These are phyloP conservation scores for Halocynthia aurantium DNA, from an alignment of 23 tunicate species.

Conservation along the genomic window DNA sequence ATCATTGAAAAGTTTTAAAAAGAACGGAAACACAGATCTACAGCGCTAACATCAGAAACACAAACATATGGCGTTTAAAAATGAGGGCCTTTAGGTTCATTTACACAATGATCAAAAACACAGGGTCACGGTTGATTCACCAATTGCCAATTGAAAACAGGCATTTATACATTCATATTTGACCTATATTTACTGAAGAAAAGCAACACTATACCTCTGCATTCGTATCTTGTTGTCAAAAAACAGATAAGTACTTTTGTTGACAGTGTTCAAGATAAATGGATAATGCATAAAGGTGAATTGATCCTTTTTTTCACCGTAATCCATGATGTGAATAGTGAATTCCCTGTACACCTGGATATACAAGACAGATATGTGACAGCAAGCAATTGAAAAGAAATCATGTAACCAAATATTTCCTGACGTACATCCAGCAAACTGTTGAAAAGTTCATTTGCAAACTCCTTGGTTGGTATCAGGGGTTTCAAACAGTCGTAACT, in stretches of 20 bases:
- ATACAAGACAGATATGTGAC: neutral
- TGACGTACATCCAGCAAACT: slow-evolving; percentile 39
- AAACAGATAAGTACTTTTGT: slow-evolving; percentile 68
- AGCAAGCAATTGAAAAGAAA: neutral
- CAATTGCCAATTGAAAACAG: no score
- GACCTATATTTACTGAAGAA: no score
- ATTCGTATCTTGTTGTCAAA: slow-evolving; percentile 70
- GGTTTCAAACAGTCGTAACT: slow-evolving; percentile 36
- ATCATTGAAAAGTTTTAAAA: neutral
- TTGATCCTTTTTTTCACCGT: slow-evolving; percentile 14
- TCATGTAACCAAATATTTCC: neutral
- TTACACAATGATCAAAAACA: no score
- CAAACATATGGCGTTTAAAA: no score
- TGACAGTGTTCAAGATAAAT: slow-evolving; percentile 60
- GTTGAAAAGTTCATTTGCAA: slow-evolving; percentile 69
- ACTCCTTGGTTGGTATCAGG: slow-evolving; percentile 44
- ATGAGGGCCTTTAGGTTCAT: no score
- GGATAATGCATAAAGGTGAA: slow-evolving; percentile 84
- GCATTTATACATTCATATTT: no score
- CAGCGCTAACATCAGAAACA: neutral
- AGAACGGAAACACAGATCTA: neutral
- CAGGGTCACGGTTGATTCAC: no score
- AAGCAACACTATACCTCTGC: slow-evolving; percentile 28
- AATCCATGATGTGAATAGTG: slow-evolving; percentile 42
- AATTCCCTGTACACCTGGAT: slow-evolving; percentile 68